Percentiles rank a stretch among this genome's conserved stretches.
Evolutionary conservation across 2,797 vertebrate genomes (phyloP).

Genomic region (Discoglossus pictus): DNA sequence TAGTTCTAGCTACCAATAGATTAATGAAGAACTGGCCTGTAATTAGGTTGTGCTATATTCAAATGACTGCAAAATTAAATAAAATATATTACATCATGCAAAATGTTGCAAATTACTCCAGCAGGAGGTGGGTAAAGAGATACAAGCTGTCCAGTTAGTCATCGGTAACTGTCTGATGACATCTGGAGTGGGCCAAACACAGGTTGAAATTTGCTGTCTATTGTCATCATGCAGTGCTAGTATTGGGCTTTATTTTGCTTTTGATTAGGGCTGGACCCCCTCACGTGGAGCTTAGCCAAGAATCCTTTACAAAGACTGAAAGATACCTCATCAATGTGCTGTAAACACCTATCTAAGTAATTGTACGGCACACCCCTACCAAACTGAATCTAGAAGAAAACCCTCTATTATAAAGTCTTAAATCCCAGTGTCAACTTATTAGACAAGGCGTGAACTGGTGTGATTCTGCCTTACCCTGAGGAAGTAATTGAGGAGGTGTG

Average conservation of each 20-base stretch:
- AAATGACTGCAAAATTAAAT: too few relatives aligned
- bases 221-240: background rate
- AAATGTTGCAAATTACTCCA: too few relatives aligned
- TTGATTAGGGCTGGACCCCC: constrained; percentile 3
- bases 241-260: constrained; percentile 18
- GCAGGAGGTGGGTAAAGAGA: too few relatives aligned
- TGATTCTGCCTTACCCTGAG: constrained; percentile 16
- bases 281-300: constrained; percentile 17
- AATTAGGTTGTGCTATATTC: too few relatives aligned
- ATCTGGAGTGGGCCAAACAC: background rate
- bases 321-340: constrained; percentile 32
- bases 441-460: constrained; percentile 39
- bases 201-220: background rate
- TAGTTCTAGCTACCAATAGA: too few relatives aligned
- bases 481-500: constrained; percentile 3
- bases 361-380: constrained; percentile 26
- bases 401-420: constrained; percentile 41
- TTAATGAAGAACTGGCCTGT: too few relatives aligned
- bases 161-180: background rate
- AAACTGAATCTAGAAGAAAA: constrained; percentile 23
- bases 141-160: too few relatives aligned
- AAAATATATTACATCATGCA: too few relatives aligned
- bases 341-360: constrained; percentile 45
- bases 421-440: constrained; percentile 48
- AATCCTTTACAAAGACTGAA: constrained; percentile 17